Evolutionary conservation across 2,797 vertebrate genomes (phyloP), one percentile per base, ranked within the genome.

Genomic region (Chaetophractus vellerosus): DNA sequence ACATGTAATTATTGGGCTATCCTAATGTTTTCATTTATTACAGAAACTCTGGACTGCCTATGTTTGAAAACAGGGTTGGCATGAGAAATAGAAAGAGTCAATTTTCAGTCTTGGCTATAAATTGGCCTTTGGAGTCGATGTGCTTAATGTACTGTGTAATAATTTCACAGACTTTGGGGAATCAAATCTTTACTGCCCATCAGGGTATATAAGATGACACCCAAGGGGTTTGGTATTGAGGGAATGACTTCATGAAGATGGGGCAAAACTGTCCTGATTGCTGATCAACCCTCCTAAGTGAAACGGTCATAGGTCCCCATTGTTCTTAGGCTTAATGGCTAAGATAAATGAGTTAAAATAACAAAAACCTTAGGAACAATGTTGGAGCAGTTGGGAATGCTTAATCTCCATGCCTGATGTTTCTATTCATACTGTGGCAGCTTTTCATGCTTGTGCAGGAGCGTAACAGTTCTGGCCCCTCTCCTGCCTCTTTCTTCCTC

Each of bases 101-200:
- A n/a, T 71, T 74, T 91, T 93, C 11, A 84, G 5, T 5, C 36
- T 81, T 50, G 55, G 28, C 18, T 85, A 76, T 66, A 45, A 85
- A 48, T 71, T 48, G 14, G 11, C 50, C 28, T 81, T 96, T 84
- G 78, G 31, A 36, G 45, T 84, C 68, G 33, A 71, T 76, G 36
- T 45, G 48, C 36, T 93, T 69, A 92, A 64, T 94, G 21, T 78
- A 85, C 19, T 81, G 0, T 85, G n/a, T 69, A 81, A 81, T 76
- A 91, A 68, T 85, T 93, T 91, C 21, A 84, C 18, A 55, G 52
- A 19, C 52, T 55, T 55, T 55, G 52, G 68, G 24, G 55, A 72
- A 23, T 80, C 23, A 59, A 31, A 33, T 57, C 28, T 91, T 94
- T 61, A 33, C 19, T 33, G 21, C 3, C 18, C 14, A 90, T 16